Conservation (phyloP, 2,797 vertebrate species). For the Petrocephalus schoutedeni region DNA sequence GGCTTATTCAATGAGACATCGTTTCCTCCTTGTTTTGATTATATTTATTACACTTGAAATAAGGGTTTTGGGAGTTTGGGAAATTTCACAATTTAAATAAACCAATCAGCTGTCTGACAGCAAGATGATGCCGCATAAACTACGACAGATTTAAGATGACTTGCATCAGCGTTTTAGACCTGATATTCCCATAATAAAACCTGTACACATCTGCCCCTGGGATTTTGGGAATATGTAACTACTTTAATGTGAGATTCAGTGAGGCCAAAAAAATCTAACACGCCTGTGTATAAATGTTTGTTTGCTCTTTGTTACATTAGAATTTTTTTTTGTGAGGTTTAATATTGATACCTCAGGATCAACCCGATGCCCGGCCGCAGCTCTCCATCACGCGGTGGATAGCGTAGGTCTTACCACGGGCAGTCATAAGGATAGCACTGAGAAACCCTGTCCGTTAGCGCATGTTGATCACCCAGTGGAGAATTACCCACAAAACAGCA, state of each 20-base stretch:
- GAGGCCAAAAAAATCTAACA: too few relatives aligned
- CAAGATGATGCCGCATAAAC: not conserved
- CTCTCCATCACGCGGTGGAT: not conserved
- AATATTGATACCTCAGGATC: not conserved
- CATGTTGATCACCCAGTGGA: not conserved
- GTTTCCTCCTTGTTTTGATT: not conserved
- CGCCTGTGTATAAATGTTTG: not conserved
- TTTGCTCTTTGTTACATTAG: not conserved
- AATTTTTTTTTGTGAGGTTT: not conserved
- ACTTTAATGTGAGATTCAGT: not conserved
- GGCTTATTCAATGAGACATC: not conserved
- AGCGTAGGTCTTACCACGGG: not conserved
- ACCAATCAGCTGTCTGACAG: not conserved
- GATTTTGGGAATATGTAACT: not conserved
- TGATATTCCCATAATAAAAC: not conserved
- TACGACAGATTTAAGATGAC: not conserved
- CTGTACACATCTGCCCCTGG: not conserved
- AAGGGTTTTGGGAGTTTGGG: constrained; percentile 9
- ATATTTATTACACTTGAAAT: not conserved
- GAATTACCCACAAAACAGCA: not conserved
- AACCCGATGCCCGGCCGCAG: not conserved
- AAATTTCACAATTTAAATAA: not conserved
- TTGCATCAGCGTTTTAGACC: not conserved
- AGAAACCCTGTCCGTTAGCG: not conserved
- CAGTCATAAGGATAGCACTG: not conserved